Base-by-base conservation (phyloP, 2,113 vertebrate species). In the Enhydra lutris region DNA sequence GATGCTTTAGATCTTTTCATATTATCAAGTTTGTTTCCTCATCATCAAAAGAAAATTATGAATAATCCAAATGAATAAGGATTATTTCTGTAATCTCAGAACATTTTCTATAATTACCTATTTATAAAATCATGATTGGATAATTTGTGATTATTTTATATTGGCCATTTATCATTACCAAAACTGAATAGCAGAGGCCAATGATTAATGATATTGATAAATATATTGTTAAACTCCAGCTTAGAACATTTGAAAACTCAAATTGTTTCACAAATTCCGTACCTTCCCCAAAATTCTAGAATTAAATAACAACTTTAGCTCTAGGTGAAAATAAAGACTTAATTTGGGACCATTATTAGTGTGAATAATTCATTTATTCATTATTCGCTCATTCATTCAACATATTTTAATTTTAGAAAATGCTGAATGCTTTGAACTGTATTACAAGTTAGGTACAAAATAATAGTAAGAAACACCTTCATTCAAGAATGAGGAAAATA, bases 401-500 rank as follows among this genome's bases (percentile, higher is more conserved):
- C 8, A 36, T 83, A 83, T 76, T 83, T 63, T 83, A 95, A 84
- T 89, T 96, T 97, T 85, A 94, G 36, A 80, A 93, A 61, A 88
- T 34, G 93, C 0, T 50, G 9, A 89, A 93, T 85, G 57, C 18
- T 84, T 55, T 78, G 59, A 96, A 83, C 50, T 91, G 11, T 36
- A 8, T 39, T 63, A 96, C 29, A 92, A 83, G 20, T 76, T 96
- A 80, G 9, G 4, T 67, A 71, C 78, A 34, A 94, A 97, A 91
- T 85, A 94, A 80, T 1, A 96, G 7, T 81, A 95, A 89, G 39
- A 94, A 92, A 85, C 18, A 79, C 6, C 10, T 87, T 55, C 78
- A 86, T 84, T 95, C 31, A 90, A 96, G 17, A 94, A 93, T 78
- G 26, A 94, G 42, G 23, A 92, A 96, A 96, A 90, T 34, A 91